phyloP scores from a whole-genome alignment of 2,888 invertebrate species.

The Salpingus planirostris region DNA sequence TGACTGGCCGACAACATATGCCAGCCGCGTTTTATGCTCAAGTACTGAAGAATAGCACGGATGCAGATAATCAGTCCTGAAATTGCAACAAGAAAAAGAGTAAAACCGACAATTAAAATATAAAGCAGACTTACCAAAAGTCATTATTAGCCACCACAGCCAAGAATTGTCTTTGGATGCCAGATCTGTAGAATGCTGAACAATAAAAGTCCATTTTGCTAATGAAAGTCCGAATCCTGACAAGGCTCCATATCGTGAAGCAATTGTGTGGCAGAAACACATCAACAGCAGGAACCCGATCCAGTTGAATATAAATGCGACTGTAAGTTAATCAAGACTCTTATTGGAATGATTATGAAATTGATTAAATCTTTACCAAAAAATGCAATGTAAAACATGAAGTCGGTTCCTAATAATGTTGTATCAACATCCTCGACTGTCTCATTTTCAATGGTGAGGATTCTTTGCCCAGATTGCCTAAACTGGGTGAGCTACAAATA shows the following conservation, averaged over 20 bases:
- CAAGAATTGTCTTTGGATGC: slow-evolving; percentile 82
- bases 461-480: slow-evolving; percentile 8
- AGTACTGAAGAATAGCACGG: slow-evolving; percentile 77
- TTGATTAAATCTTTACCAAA: slow-evolving; percentile 64
- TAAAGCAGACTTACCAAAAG: slow-evolving; percentile 57
- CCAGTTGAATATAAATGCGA: slow-evolving; percentile 94
- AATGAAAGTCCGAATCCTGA: slow-evolving; percentile 88
- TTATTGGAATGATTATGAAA: background rate
- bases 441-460: slow-evolving; percentile 60
- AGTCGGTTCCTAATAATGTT: slow-evolving; percentile 80
- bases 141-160: slow-evolving; percentile 90
- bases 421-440: slow-evolving; percentile 68
- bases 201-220: slow-evolving; percentile 92
- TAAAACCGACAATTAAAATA: slow-evolving; percentile 1
- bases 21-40: slow-evolving; percentile 86
- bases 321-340: slow-evolving; percentile 41
- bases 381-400: slow-evolving; percentile 89
- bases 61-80: slow-evolving; percentile 76
- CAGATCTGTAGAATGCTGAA: slow-evolving; percentile 82
- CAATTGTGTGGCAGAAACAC: slow-evolving; percentile 92
- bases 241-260: slow-evolving; percentile 84
- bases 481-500: slow-evolving; percentile 29
- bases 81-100: too few species aligned
- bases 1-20: slow-evolving; percentile 76
- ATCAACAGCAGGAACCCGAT: slow-evolving; percentile 85